Evolutionary conservation across 2,888 invertebrate species (phyloP), one percentile per base, ranked within the genome.

Genomic region (Temnothorax unifasciatus): DNA sequence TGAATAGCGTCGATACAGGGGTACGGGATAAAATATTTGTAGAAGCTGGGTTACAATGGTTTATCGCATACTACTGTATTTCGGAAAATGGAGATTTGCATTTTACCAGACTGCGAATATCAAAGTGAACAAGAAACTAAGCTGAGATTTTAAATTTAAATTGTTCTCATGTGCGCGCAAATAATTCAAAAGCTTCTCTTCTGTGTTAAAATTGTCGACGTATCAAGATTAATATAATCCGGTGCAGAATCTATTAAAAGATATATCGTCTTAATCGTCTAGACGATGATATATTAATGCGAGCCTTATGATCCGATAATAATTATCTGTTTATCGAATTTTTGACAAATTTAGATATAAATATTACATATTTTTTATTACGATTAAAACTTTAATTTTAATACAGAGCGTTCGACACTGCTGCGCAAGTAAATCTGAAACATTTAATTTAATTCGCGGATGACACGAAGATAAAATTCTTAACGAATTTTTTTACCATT

Each of bases 21-120:
- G n/a, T 44, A 61, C 29, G 29, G n/a, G n/a, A 29, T 61, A 61
- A 74, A 74, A 74, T 44, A 74, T 29, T 74, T 61, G 41, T 74
- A 18, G 15, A 59, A 57, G 18, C n/a, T 61, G 13, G 9, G 66
- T 29, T 66, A 68, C 66, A 50, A 50, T 68, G 50, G 69, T 69
- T 69, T 34, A 50, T 69, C 50, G 34, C 47, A 13, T n/a, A 6
- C 47, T 34, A n/a, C 69, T 50, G 25, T 25, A 38, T 8, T 74
- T 74, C 13, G 38, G 13, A 50, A 66, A 52, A 76, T 18, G 21
- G 50, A 18, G 38, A 73, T 73, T 57, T 57, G 25, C 54, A 73
- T 57, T 41, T 73, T 57, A 38, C 41, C 54, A 59, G 50, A 38
- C 38, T 9, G 18, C 38, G 50, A 21, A 21, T 76, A 50, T 41